Evolutionary conservation across 2,113 vertebrate genomes (phyloP).

Genomic region (Tylochromis polylepis): DNA sequence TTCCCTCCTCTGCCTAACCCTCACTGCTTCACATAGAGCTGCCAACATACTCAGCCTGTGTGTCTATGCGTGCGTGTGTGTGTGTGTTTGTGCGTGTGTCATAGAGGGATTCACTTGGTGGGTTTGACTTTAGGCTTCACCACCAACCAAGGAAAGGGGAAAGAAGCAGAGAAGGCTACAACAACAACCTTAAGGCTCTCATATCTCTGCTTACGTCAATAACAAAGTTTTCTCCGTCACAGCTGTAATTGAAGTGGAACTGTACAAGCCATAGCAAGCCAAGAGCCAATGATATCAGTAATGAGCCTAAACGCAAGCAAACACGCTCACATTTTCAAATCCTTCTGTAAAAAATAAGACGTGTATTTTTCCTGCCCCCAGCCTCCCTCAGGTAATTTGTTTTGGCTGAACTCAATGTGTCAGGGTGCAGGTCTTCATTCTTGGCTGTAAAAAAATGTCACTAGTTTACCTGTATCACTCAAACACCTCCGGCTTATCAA

Average conservation of each 20-base stretch:
- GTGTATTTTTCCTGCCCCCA: background rate
- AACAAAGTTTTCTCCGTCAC: constrained; percentile 52
- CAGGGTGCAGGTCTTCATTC: constrained; percentile 49
- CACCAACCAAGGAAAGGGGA: constrained; percentile 38
- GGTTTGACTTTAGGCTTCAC: constrained; percentile 44
- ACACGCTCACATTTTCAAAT: constrained; percentile 26
- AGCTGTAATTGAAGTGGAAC: constrained; percentile 45
- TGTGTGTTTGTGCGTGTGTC: constrained; percentile 2
- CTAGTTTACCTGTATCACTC: constrained; percentile 76
- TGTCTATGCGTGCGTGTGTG: background rate
- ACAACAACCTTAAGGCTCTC: constrained; percentile 53
- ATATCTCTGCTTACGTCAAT: constrained; percentile 57
- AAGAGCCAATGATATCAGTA: constrained; percentile 40
- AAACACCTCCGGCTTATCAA: constrained; percentile 78
- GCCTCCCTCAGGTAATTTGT: constrained; percentile 9
- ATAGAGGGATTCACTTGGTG: constrained; percentile 43
- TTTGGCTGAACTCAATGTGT: constrained; percentile 24
- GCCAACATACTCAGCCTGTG: constrained; percentile 48
- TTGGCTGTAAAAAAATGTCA: constrained; percentile 57
- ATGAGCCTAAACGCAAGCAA: constrained; percentile 35
- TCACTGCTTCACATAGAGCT: constrained; percentile 64
- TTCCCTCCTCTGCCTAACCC: constrained; percentile 58
- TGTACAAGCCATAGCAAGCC: constrained; percentile 43
- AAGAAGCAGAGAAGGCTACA: constrained; percentile 27
- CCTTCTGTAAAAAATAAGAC: background rate